Base-by-base conservation (phyloP, 2,797 vertebrate species). In the Bradypodion ventrale region DNA sequence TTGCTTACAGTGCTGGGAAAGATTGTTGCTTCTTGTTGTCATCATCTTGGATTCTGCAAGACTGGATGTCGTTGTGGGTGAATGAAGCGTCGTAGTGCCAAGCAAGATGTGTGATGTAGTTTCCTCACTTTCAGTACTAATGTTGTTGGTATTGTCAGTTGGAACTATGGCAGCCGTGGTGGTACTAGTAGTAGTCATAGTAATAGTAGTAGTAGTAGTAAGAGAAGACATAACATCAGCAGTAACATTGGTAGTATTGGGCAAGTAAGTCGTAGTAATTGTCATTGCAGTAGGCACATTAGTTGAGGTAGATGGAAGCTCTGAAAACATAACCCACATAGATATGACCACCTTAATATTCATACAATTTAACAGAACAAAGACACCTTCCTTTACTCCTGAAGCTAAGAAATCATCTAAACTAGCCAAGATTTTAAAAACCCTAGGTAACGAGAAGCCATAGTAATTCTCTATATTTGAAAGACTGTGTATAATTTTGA, bases 1-100 rank as follows among this genome's bases (percentile, higher is more conserved):
- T 85, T 79, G 86, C 97, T 97, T 96, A 99, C 98, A 98, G 93
- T 97, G 97, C 91, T 98, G 97, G 42, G 98, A 98, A 74, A 98
- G 96, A 93, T 98, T 99, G 92, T 93, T 97, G 87, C 98, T 97
- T 88, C 97, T 97, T 46, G 96, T 97, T 82, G 97, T 97, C 70
- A 96, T 95, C 88, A 93, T 94, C 87, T 94, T 96, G 3, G 95
- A 95, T 32, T 93, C 83, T 87, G 94, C 87, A 52, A 63, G 94
- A 92, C 42, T 94, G 88, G 96, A 92, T 7, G 94, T 94, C 69
- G 96, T 92, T 5, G 91, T 93, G 87, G 93, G 88, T 89, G 83
- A 89, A 77, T 40, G 90, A 88, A 93, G 88, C 83, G 80, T 83
- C 2, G 92, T 88, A 46, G 78, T 80, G 52, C 83, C 90, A 52